A percentile compares a stretch with the other conserved stretches of the same genome.
phyloP scores from a whole-genome alignment of 2,888 invertebrate species.

The Drosophila neotestacea region DNA sequence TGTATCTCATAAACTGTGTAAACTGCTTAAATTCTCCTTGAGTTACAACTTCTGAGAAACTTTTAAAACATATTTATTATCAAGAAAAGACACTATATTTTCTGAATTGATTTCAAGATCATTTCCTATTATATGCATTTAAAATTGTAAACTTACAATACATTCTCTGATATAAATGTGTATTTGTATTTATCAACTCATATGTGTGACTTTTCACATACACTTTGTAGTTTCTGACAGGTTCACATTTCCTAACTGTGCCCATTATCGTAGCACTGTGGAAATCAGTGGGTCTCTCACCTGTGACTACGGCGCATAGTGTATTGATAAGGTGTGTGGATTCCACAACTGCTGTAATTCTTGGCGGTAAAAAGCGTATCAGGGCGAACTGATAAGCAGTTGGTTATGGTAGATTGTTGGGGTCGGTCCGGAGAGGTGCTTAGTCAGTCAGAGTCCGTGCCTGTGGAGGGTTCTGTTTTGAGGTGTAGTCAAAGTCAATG shows the following conservation, averaged over 20 bases:
- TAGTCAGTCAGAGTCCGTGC: conserved; percentile 10
- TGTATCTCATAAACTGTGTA: no score
- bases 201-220: conserved; percentile 6
- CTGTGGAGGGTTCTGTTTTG: background rate
- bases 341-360: conserved; percentile 35
- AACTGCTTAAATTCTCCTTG: no score
- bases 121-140: no score
- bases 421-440: background rate
- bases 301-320: background rate
- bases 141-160: no score
- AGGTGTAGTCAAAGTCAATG: background rate
- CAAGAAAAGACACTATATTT: no score
- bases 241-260: background rate
- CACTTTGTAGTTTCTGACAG: background rate
- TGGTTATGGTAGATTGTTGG: conserved; percentile 10
- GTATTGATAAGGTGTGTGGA: conserved; percentile 43
- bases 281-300: conserved; percentile 7
- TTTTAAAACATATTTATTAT: no score
- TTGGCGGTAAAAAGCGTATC: conserved; percentile 38
- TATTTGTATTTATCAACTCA: background rate
- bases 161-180: no score
- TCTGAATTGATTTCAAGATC: no score
- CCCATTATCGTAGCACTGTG: conserved; percentile 1
- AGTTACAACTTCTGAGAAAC: no score
- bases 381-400: conserved; percentile 37